These are phyloP conservation scores for Micromys minutus DNA, from an alignment of 2,113 vertebrate species.

Conservation along the genomic window DNA sequence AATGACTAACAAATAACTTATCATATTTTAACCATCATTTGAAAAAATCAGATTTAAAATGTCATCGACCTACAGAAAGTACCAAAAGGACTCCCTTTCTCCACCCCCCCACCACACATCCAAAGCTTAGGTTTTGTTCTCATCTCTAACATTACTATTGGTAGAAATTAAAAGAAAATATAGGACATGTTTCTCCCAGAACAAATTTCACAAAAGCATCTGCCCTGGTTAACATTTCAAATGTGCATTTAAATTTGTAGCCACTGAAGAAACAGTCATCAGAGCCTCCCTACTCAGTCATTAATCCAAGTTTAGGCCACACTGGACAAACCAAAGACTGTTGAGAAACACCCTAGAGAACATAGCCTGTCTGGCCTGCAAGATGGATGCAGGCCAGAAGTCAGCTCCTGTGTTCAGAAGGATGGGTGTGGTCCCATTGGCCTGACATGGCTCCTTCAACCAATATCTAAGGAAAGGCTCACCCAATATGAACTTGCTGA, in stretches of 20 bases:
- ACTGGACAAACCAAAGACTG: neutral
- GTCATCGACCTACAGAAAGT: neutral
- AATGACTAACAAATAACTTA: neutral
- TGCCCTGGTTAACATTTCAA: constrained; percentile 53
- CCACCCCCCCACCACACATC: neutral
- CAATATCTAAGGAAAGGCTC: neutral
- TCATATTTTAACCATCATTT: constrained; percentile 5
- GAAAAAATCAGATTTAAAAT: constrained; percentile 15
- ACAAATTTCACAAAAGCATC: constrained; percentile 56
- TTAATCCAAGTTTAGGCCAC: constrained; percentile 11
- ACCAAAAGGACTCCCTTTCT: neutral
- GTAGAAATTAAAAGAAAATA: constrained; percentile 24
- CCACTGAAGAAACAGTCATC: neutral
- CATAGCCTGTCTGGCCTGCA: neutral
- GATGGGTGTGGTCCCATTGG: neutral
- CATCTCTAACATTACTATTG: neutral
- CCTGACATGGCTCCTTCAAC: neutral
- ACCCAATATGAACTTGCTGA: neutral
- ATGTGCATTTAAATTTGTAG: constrained; percentile 50
- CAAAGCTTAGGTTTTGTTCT: constrained; percentile 45
- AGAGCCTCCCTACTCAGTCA: constrained; percentile 44
- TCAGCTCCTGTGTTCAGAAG: neutral
- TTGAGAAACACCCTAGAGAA: neutral
- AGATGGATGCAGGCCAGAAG: neutral
- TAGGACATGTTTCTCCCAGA: neutral